Evolutionary conservation across 2,888 invertebrate species (phyloP).

Genomic region (Morinoia aosen): DNA sequence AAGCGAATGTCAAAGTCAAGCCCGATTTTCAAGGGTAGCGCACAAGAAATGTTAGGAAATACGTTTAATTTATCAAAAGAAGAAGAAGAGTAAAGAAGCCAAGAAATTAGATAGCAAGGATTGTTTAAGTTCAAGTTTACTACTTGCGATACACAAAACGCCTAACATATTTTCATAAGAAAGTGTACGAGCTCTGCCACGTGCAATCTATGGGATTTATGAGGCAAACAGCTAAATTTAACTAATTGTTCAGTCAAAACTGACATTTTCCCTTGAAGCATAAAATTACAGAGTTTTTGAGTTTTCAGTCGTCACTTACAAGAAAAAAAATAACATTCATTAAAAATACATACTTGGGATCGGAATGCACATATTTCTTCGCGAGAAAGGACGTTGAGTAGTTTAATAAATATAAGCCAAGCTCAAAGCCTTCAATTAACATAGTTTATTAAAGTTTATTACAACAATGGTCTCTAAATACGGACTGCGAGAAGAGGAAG

Average conservation of each 20-base stretch:
- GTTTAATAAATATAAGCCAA: background rate
- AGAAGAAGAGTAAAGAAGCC: background rate
- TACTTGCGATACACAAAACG: background rate
- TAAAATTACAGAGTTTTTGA: background rate
- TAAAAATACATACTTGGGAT: background rate
- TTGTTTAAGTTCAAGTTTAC: background rate
- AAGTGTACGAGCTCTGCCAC: background rate
- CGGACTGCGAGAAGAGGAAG: background rate
- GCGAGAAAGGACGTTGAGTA: background rate
- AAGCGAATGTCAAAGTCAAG: constrained; percentile 1
- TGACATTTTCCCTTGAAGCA: background rate
- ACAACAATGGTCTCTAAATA: background rate
- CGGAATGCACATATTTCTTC: too few relatives aligned
- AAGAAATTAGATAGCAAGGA: background rate
- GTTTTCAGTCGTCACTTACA: background rate
- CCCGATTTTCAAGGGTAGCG: background rate
- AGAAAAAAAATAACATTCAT: background rate
- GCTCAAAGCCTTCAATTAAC: background rate
- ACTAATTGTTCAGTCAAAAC: background rate
- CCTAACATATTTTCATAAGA: background rate
- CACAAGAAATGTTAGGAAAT: background rate
- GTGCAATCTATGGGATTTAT: background rate
- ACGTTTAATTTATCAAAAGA: background rate
- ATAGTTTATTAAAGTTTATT: background rate
- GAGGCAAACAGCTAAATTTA: background rate